phyloP scores from a whole-genome alignment of 2,888 invertebrate genomes.

The Melanostoma mellinum region DNA sequence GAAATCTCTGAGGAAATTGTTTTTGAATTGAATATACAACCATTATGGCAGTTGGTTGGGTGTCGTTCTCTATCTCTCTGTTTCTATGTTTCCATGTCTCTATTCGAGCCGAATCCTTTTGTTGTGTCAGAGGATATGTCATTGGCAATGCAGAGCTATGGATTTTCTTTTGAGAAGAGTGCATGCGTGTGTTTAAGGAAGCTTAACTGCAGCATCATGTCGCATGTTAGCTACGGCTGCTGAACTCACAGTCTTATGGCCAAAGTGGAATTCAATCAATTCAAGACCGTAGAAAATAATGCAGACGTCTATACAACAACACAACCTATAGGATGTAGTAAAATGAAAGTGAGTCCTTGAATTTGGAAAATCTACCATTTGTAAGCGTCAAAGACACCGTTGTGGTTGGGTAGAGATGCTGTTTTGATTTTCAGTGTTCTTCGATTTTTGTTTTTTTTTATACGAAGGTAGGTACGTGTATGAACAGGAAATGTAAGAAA shows the following conservation, averaged over 20 bases:
- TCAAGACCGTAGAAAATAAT: conserved; percentile 48
- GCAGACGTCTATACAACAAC: conserved; percentile 12
- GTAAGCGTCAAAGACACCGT: conserved; percentile 66
- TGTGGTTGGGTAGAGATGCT: conserved; percentile 50
- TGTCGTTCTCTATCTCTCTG: conserved; percentile 1
- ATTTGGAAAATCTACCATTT: conserved; percentile 67
- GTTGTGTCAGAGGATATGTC: conserved; percentile 47
- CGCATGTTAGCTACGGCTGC: conserved; percentile 15
- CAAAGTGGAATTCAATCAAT: conserved; percentile 69
- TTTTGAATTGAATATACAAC: conserved; percentile 69
- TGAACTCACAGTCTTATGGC: conserved; percentile 38
- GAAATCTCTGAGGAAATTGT: conserved; percentile 68
- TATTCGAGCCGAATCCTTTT: conserved; percentile 37
- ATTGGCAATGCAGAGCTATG: conserved; percentile 49
- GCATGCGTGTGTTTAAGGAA: conserved; percentile 39
- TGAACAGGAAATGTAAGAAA: no score
- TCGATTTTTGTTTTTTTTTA: conserved; percentile 13
- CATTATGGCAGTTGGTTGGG: conserved; percentile 43
- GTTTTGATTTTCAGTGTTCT: conserved; percentile 53
- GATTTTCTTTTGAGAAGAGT: neutral
- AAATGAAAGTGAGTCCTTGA: conserved; percentile 55
- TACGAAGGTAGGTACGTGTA: no score
- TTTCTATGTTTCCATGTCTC: conserved; percentile 4
- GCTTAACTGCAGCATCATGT: conserved; percentile 61
- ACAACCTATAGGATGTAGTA: neutral